These are phyloP conservation scores for Ptychochromis oligacanthus DNA, from an alignment of 2,113 vertebrate genomes.

Conservation along the genomic window DNA sequence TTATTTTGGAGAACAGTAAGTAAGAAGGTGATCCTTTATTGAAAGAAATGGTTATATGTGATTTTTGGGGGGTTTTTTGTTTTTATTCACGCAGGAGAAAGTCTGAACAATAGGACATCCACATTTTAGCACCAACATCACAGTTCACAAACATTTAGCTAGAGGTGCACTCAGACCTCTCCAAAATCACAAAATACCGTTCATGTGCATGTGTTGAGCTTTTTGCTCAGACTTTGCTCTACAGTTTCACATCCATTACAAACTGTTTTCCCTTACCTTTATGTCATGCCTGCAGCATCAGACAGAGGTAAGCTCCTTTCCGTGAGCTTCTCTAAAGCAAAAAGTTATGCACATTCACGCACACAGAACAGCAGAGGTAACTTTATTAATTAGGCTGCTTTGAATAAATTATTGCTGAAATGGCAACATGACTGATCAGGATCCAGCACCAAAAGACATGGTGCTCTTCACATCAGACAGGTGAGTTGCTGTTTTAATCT, in stretches of 20 bases:
- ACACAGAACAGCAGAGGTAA: neutral
- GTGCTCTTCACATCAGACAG: neutral
- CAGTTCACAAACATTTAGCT: neutral
- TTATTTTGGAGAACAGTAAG: neutral
- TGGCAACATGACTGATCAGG: neutral
- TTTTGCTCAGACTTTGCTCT: neutral
- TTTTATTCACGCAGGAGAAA: neutral
- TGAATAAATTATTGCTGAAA: neutral
- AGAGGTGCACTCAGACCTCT: neutral
- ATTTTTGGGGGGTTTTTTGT: neutral
- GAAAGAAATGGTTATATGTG: neutral
- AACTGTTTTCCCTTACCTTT: neutral
- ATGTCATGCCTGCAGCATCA: neutral
- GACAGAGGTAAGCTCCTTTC: neutral
- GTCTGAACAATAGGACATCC: too few species aligned
- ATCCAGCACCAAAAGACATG: neutral
- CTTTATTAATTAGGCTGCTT: neutral
- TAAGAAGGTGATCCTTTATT: too few species aligned
- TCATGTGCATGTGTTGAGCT: neutral
- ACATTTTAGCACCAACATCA: neutral
- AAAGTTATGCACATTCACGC: neutral
- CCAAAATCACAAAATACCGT: neutral
- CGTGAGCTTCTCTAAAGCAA: neutral
- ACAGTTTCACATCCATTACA: neutral
- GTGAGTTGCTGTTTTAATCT: neutral